phyloP scores from a whole-genome alignment of 2,797 vertebrate genomes.

The Xenentodon cancila region DNA sequence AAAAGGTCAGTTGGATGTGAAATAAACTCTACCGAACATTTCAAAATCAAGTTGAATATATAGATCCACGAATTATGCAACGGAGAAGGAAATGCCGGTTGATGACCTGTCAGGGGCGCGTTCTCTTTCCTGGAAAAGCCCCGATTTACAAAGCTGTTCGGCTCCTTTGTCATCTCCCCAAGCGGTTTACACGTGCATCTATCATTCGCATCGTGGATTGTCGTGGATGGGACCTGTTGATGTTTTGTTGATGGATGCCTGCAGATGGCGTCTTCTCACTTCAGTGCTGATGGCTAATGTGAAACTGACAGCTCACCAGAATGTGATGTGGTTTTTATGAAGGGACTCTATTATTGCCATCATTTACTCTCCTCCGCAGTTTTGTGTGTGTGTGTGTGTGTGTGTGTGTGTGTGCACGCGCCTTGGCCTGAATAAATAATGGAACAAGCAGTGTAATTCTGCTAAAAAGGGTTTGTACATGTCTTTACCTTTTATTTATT shows the following conservation, averaged over 20 bases:
- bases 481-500: not conserved
- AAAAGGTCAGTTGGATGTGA: constrained; percentile 83
- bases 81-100: too few relatives aligned
- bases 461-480: not conserved
- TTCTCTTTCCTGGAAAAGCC: constrained; percentile 10
- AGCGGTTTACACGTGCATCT: constrained; percentile 24
- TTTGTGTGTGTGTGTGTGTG: not conserved
- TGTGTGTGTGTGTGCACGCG: too few relatives aligned
- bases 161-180: not conserved
- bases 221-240: constrained; percentile 57
- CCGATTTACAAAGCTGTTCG: not conserved
- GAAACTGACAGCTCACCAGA: constrained; percentile 65
- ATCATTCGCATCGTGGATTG: constrained; percentile 20
- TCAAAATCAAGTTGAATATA: too few relatives aligned
- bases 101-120: constrained; percentile 6
- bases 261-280: constrained; percentile 74
- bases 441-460: constrained; percentile 4
- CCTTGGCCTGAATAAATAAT: not conserved
- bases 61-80: too few relatives aligned
- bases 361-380: constrained; percentile 40
- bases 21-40: not conserved
- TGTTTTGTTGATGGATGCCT: constrained; percentile 66
- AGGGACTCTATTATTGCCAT: constrained; percentile 53
- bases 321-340: constrained; percentile 49
- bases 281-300: constrained; percentile 65